Evolutionary conservation across 2,797 vertebrate species (phyloP).

Genomic region (Agapornis canus): DNA sequence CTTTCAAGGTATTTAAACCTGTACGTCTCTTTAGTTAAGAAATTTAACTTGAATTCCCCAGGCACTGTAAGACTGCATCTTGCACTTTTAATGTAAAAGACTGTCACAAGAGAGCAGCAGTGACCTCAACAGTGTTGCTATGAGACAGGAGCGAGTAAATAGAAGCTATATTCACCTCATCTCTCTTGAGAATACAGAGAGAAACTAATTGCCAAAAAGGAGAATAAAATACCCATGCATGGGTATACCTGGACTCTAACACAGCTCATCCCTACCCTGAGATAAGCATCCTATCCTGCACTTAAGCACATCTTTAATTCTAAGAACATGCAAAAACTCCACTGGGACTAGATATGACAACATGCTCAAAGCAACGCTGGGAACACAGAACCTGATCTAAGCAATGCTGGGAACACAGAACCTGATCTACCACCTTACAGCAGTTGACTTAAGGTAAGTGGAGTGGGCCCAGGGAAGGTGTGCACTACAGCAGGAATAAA

Average conservation of each 20-base stretch:
- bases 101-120: constrained; percentile 50
- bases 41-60: background rate
- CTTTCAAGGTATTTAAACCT: background rate
- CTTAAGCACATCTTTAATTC: background rate
- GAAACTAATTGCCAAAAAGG: background rate
- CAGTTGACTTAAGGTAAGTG: background rate
- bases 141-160: constrained; percentile 39
- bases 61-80: constrained; percentile 6
- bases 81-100: constrained; percentile 33
- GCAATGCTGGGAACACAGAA: background rate
- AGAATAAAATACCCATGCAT: constrained; percentile 6
- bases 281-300: background rate
- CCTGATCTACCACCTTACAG: background rate
- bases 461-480: background rate
- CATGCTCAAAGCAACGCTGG: background rate
- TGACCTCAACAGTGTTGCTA: constrained; percentile 35
- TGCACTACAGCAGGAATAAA: background rate
- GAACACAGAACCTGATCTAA: background rate
- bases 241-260: background rate
- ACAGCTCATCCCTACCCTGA: background rate
- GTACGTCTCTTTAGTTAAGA: background rate
- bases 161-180: constrained; percentile 8
- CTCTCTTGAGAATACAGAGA: background rate
- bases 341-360: background rate
- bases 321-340: constrained; percentile 8